Base-by-base conservation (phyloP, 2,797 vertebrate species). In the Hippopotamyrus pictus region DNA sequence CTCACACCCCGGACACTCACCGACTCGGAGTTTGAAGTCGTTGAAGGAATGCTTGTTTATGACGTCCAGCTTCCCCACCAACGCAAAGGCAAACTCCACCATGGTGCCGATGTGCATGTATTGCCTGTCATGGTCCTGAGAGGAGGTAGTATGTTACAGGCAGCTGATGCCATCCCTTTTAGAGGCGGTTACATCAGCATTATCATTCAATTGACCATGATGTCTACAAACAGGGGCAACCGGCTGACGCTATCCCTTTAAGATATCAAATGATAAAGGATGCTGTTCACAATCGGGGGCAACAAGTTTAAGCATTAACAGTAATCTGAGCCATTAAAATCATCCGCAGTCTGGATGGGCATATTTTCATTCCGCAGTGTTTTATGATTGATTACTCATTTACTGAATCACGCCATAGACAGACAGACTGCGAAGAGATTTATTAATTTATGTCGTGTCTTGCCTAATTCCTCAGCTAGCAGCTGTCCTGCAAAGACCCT, bases 11-110 rank as follows among this genome's bases (percentile, higher is more conserved):
- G 12, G 37, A 79, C 92, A 94, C 97, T 89, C 94, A 99, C 98
- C 98, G 19, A 99, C 97, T 95, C 98, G 92, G 91, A 99, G 96
- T 91, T 96, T 97, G 96, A 99, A 99, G 94, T 99, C 98, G 9
- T 99, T 99, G 94, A 99, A 99, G 89, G 98, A 99, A 93, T 99
- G 98, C 93, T 97, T 99, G 94, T 99, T 99, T 93, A 99, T 99
- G 92, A 98, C 97, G 0, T 99, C 98, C 37, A 99, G 94, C 91
- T 99, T 99, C 3, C 96, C 97, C 88, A 98, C 97, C 48, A 99
- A 96, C 19, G 98, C 98, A 41, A 99, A 99, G 0, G 98, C 98
- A 0, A 99, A 99, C 94, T 99, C 98, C 93, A 99, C 97, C 97
- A 99, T 97, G 25, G 97, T 99, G 92, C 98, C 98, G 5, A 99